Percentiles rank a stretch among this genome's conserved stretches.
These are phyloP conservation scores for Danio kyathit DNA, from an alignment of 2,797 vertebrate genomes.

Conservation along the genomic window DNA sequence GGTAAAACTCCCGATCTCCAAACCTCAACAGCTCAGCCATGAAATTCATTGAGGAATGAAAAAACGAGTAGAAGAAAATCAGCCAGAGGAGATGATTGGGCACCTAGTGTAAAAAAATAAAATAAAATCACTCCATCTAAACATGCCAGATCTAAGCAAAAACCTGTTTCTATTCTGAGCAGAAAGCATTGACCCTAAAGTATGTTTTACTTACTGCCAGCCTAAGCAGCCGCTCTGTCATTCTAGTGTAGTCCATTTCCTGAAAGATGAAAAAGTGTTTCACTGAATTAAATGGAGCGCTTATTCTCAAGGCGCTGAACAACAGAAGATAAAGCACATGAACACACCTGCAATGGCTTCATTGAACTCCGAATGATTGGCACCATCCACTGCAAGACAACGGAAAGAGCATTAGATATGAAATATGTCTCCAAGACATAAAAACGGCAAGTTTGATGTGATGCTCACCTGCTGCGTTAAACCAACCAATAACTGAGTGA, in stretches of 20 bases:
- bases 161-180: slow-evolving; percentile 17
- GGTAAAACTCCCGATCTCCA: slow-evolving; percentile 92
- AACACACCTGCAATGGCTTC: slow-evolving; percentile 89
- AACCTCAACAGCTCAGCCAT: slow-evolving; percentile 89
- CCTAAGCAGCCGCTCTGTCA: slow-evolving; percentile 89
- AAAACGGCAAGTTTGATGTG: not conserved
- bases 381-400: slow-evolving; percentile 88
- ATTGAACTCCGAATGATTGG: slow-evolving; percentile 94
- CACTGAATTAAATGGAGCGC: slow-evolving; percentile 8
- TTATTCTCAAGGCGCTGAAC: slow-evolving; percentile 12
- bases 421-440: slow-evolving; percentile 23
- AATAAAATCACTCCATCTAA: not conserved
- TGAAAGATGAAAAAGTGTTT: slow-evolving; percentile 58
- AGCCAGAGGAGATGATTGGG: slow-evolving; percentile 94
- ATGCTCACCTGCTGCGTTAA: slow-evolving; percentile 89
- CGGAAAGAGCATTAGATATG: slow-evolving; percentile 5
- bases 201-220: slow-evolving; percentile 84
- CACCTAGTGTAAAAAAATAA: slow-evolving; percentile 76
- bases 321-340: slow-evolving; percentile 28
- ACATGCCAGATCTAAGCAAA: not conserved
- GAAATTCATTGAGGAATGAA: slow-evolving; percentile 92
- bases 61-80: slow-evolving; percentile 94
- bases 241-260: slow-evolving; percentile 93
- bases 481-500: slow-evolving; percentile 88
- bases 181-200: not conserved